These are phyloP conservation scores for Diachasma alloeum DNA, from an alignment of 1,140 invertebrate genomes.

Conservation along the genomic window DNA sequence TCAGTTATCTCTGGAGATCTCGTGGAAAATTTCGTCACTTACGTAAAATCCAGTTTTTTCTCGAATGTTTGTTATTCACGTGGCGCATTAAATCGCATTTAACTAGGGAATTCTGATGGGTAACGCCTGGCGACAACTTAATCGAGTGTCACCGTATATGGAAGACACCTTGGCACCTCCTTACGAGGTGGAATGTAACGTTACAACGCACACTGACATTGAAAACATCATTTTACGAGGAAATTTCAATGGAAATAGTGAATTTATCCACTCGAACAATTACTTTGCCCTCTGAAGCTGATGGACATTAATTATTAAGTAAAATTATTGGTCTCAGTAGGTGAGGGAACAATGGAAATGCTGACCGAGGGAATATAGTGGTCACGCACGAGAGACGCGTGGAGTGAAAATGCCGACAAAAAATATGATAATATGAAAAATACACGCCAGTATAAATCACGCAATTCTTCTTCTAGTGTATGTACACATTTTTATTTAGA, in stretches of 20 bases:
- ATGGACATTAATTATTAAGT: not conserved
- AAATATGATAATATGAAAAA: not conserved
- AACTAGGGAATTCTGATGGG: not conserved
- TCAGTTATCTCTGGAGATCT: not conserved
- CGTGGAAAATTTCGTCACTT: not conserved
- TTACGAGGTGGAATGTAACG: not conserved
- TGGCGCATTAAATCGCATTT: not conserved
- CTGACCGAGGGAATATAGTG: not conserved
- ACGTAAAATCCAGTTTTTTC: not conserved
- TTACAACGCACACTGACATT: not conserved
- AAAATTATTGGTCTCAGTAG: not conserved
- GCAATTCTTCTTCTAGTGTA: not conserved
- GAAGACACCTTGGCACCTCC: not conserved
- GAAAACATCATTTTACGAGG: not conserved
- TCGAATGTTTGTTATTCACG: not conserved
- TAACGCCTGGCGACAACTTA: not conserved
- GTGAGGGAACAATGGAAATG: not conserved
- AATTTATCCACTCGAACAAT: not conserved
- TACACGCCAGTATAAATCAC: not conserved
- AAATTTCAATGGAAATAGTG: not conserved
- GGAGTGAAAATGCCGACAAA: not conserved
- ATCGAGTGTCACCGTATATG: not conserved
- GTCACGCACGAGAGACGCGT: not conserved
- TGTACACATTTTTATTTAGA: not conserved
- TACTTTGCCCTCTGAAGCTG: not conserved